phyloP scores from a whole-genome alignment of 2,888 invertebrate genomes.

The Tinea pellionella region DNA sequence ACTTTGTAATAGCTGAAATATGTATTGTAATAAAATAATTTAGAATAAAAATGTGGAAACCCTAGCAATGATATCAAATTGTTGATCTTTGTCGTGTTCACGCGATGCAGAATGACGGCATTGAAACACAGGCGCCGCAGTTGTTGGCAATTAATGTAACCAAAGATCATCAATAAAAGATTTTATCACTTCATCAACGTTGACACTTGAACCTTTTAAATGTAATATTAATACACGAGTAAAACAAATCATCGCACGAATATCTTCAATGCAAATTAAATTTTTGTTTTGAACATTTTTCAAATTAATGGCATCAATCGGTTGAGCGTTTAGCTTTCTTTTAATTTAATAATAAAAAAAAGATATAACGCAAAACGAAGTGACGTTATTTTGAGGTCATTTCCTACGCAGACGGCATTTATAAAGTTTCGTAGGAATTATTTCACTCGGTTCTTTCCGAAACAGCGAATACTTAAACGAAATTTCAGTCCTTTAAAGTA shows the following conservation, averaged over 20 bases:
- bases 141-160: slow-evolving; percentile 63
- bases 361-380: too few species aligned
- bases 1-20: too few species aligned
- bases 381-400: too few species aligned
- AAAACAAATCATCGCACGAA: not conserved
- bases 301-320: too few species aligned
- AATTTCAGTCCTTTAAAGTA: too few species aligned
- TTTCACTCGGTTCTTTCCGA: too few species aligned
- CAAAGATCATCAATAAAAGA: slow-evolving; percentile 66
- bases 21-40: too few species aligned
- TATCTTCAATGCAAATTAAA: not conserved
- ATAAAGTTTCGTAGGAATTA: too few species aligned
- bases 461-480: too few species aligned
- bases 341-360: too few species aligned
- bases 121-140: slow-evolving; percentile 55
- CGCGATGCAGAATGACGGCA: slow-evolving; percentile 41
- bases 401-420: too few species aligned
- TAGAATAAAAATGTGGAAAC: slow-evolving; percentile 1
- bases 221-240: not conserved
- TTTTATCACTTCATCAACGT: slow-evolving; percentile 64
- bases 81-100: slow-evolving; percentile 54
- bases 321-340: too few species aligned
- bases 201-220: slow-evolving; percentile 34
- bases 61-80: slow-evolving; percentile 9
- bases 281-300: not conserved